A percentile compares a stretch with the other conserved stretches of the same genome.
Conservation (phyloP, 2,113 vertebrate genomes). For the Misgurnus anguillicaudatus region DNA sequence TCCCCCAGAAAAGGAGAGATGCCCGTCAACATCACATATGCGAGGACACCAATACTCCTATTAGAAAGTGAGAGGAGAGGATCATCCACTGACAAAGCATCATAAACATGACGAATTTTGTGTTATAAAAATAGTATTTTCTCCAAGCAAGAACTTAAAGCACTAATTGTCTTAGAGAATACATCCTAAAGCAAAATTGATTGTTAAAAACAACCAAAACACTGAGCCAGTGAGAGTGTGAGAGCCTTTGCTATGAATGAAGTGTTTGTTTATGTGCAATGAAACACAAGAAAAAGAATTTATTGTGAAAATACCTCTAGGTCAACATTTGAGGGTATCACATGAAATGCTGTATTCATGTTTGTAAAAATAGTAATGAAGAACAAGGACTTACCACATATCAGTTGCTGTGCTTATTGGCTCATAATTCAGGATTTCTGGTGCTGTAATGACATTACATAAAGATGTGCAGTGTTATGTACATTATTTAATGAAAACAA, state of each 20-base stretch:
- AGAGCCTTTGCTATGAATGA: not conserved
- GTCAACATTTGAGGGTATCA: conserved; percentile 15
- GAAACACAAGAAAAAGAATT: not conserved
- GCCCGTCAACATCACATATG: conserved; percentile 77
- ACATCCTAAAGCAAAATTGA: not conserved
- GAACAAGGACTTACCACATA: conserved; percentile 72
- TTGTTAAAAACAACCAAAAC: not conserved
- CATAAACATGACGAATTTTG: not conserved
- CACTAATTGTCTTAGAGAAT: not conserved
- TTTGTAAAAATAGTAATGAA: not conserved
- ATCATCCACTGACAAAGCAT: too few species aligned
- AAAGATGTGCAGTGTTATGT: not conserved
- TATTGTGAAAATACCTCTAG: not conserved
- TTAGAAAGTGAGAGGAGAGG: not conserved
- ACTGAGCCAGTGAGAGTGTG: not conserved
- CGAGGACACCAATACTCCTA: conserved; percentile 77
- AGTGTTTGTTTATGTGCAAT: not conserved
- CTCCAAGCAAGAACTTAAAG: not conserved
- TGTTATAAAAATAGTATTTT: not conserved
- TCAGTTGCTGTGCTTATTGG: conserved; percentile 79
- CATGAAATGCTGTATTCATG: not conserved
- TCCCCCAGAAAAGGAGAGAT: conserved; percentile 77
- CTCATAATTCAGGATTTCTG: conserved; percentile 78
- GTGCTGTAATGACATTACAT: conserved; percentile 60
- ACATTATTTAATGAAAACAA: not conserved